These are phyloP conservation scores for Sakesphorus luctuosus DNA, from an alignment of 2,113 vertebrate species.

Conservation along the genomic window DNA sequence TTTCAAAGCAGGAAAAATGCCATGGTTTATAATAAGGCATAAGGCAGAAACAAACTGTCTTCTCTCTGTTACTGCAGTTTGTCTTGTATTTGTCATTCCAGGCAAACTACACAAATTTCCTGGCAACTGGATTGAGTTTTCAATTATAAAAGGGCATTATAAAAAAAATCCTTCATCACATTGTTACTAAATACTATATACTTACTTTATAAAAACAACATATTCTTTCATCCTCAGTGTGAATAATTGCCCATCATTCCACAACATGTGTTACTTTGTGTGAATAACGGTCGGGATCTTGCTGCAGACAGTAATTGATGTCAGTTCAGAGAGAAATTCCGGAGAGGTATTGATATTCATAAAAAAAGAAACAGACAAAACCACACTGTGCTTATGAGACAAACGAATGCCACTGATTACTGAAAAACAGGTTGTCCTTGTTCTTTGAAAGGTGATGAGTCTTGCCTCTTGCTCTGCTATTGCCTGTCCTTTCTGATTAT, in stretches of 20 bases:
- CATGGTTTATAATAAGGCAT: neutral
- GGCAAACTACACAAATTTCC: neutral
- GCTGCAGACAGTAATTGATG: neutral
- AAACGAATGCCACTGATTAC: neutral
- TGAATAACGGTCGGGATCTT: neutral
- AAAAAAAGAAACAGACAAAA: rapidly evolving
- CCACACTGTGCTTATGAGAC: neutral
- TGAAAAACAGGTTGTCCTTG: neutral
- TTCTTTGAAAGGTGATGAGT: neutral
- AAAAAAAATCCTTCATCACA: neutral
- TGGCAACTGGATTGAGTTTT: neutral
- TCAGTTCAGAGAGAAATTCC: neutral
- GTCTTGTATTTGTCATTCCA: neutral
- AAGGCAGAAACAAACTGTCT: neutral
- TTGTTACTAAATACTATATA: neutral
- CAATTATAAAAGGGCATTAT: neutral
- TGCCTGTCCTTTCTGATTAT: neutral
- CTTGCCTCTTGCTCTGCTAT: neutral
- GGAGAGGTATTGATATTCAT: neutral
- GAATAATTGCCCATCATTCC: neutral
- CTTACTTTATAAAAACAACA: neutral
- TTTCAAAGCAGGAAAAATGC: neutral
- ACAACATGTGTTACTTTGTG: neutral
- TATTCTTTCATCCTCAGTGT: neutral
- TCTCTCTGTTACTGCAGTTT: neutral